phyloP scores from a whole-genome alignment of 2,888 invertebrate species.

The Palloptera scutellata region DNA sequence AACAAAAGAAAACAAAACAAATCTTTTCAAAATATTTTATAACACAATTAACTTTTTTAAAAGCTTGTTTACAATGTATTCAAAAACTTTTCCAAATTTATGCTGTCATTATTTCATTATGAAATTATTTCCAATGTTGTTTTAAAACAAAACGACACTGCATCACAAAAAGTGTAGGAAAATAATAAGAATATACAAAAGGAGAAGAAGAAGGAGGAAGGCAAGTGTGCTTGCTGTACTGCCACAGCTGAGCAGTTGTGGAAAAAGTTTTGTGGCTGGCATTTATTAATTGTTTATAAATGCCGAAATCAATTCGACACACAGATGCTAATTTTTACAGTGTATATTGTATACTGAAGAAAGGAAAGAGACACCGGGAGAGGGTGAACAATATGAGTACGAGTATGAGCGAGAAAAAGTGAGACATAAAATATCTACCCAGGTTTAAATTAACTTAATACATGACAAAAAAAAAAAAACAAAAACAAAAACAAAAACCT shows the following conservation, averaged over 20 bases:
- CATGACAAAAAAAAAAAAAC: background rate
- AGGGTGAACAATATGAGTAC: background rate
- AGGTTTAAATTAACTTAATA: background rate
- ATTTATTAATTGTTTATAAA: constrained; percentile 43
- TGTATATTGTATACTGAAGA: background rate
- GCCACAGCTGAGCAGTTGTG: constrained; percentile 12
- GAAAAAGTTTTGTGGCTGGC: constrained; percentile 27
- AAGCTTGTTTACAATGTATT: constrained; percentile 28
- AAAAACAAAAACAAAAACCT: too few species aligned
- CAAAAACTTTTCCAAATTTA: constrained; percentile 28
- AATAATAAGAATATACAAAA: too few species aligned
- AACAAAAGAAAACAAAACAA: too few species aligned
- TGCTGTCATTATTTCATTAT: constrained; percentile 30
- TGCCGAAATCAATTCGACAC: constrained; percentile 25
- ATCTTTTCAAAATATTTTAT: too few species aligned
- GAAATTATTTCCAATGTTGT: constrained; percentile 11
- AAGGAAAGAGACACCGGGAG: background rate
- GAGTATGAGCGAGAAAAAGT: background rate
- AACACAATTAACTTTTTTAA: constrained; percentile 14
- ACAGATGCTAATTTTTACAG: constrained; percentile 48
- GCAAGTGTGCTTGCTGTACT: too few species aligned
- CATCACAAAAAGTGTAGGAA: too few species aligned
- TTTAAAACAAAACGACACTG: too few species aligned
- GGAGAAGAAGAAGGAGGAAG: too few species aligned
- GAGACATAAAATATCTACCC: constrained; percentile 4